Evolutionary conservation across 1,140 invertebrate species (phyloP), one percentile per base, ranked within the genome.

Genomic region (Macrobrachium nipponense): DNA sequence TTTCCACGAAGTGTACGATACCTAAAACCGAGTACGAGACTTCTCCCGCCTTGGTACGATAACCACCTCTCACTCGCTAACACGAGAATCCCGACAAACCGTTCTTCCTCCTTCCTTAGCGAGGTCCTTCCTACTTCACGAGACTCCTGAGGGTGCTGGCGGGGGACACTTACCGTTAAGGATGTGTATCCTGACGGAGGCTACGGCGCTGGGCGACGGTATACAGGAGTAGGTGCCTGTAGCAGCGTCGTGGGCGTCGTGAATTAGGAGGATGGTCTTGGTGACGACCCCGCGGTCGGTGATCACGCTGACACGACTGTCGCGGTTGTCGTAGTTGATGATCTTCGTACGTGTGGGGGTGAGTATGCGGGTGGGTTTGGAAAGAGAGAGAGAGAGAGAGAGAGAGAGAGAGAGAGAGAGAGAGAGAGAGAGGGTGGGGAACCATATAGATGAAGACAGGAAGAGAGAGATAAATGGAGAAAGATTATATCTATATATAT

Each of bases 161-260:
- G 11, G 5, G 44, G 72, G 4, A 36, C 36, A 76, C 87, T 78
- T 64, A 88, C 87, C 87, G 72, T 88, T 88, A 58, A 88, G 80
- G 43, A 88, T 88, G 23, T 88, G 87, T 60, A 88, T 87, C 77
- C 79, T 88, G 84, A 88, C 87, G 62, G 87, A 88, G 70, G 87
- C 87, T 43, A 84, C 80, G 64, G 87, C 76, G 36, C 84, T 87
- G 73, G 72, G 84, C 18, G 87, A 88, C 20, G 87, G 87, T 14
- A 87, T 85, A 66, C 87, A 88, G 36, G 87, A 86, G 84, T 88
- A 88, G 59, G 83, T 86, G 8, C 87, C 87, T 0, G 84, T 82
- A 36, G 87, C 87, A 5, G 84, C 80, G 80, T 88, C 83, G 23
- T 76, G 76, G 36, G 87, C 87, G 62, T 88, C 87, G 76, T 88